Conservation (phyloP, 1,140 invertebrate genomes). For the Orussus abietinus region DNA sequence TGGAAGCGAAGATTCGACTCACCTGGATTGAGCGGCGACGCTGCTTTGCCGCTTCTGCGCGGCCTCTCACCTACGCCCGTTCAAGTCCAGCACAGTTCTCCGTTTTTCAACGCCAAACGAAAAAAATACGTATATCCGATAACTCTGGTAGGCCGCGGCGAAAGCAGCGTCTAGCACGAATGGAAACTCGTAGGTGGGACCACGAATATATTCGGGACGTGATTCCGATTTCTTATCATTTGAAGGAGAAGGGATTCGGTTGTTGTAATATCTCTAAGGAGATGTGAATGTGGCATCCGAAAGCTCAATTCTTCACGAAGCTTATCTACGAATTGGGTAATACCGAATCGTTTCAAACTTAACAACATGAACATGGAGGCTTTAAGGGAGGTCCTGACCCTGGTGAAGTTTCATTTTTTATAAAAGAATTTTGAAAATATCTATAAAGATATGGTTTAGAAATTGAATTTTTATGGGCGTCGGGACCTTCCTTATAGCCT, state of each 20-base stretch:
- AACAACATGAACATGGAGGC: no score
- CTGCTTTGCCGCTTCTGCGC: conserved; percentile 56
- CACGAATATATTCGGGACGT: conserved; percentile 1
- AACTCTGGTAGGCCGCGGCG: conserved; percentile 52
- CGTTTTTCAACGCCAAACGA: conserved; percentile 57
- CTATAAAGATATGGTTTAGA: no score
- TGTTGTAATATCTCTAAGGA: background rate
- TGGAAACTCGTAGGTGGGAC: conserved; percentile 1
- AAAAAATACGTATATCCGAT: conserved; percentile 62
- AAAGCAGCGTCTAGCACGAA: conserved; percentile 54
- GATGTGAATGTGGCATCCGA: no score
- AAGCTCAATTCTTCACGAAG: no score
- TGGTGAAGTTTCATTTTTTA: no score
- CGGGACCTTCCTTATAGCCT: no score
- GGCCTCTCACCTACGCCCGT: conserved; percentile 52
- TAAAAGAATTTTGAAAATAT: no score
- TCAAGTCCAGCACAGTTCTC: conserved; percentile 49
- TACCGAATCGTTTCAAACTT: no score
- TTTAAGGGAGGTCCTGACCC: background rate
- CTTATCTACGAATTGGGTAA: no score
- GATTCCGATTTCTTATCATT: background rate
- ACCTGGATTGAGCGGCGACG: conserved; percentile 45
- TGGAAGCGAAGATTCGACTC: conserved; percentile 42
- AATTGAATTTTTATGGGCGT: no score
- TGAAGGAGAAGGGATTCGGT: background rate